phyloP scores from a whole-genome alignment of 2,113 vertebrate species.

The Podiceps cristatus region DNA sequence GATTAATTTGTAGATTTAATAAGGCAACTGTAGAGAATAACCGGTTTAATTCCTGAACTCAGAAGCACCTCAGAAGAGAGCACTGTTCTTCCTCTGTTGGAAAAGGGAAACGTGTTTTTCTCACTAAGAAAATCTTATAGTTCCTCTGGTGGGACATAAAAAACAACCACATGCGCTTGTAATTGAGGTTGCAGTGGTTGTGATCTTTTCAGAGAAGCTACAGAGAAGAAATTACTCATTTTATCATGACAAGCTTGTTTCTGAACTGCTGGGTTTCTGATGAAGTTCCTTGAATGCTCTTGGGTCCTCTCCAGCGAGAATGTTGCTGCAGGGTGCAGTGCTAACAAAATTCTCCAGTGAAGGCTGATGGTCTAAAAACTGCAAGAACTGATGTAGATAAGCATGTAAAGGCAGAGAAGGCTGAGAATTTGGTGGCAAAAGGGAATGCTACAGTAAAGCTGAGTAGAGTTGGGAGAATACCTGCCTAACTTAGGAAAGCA shows the following conservation, averaged over 20 bases:
- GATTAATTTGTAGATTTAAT: background rate
- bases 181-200: background rate
- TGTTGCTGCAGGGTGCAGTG: background rate
- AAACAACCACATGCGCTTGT: background rate
- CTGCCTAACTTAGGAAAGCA: background rate
- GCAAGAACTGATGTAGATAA: background rate
- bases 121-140: background rate
- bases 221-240: background rate
- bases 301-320: background rate
- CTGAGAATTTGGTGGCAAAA: background rate
- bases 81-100: background rate
- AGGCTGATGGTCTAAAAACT: background rate
- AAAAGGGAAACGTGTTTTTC: background rate
- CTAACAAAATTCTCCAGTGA: background rate
- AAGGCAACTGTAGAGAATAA: background rate
- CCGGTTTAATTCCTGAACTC: background rate
- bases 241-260: background rate
- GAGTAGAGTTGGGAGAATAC: background rate
- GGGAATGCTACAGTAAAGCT: background rate
- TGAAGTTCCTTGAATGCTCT: background rate
- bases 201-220: background rate
- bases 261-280: background rate
- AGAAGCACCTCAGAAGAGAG: background rate
- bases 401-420: background rate
- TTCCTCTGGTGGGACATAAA: background rate